Base-by-base conservation (phyloP, 2,797 vertebrate species). In the Mus caroli region DNA sequence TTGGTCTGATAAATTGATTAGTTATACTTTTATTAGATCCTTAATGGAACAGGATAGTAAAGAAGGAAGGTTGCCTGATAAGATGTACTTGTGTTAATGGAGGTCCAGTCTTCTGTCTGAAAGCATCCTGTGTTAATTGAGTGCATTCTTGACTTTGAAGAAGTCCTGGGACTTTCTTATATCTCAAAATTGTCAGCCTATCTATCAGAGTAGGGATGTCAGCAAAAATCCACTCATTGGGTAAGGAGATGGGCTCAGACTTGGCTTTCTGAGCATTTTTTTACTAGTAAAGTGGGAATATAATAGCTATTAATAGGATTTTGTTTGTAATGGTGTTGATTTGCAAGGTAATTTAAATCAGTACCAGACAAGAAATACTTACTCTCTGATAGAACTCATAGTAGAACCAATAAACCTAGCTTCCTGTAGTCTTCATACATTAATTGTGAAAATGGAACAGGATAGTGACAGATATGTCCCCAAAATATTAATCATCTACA, bases 1-100 rank as follows among this genome's bases (percentile, higher is more conserved):
- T 87, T 90, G 19, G 8, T 78, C 60, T 83, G 85, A 87, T 92
- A 85, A 71, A 40, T 60, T 37, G 9, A 84, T 88, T 52, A 76
- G 52, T 15, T 85, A 13, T 28, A 54, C 2, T 84, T 92, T 90
- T 54, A n/a, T 87, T 76, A 62, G 20, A 89, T 34, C 15, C 50
- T 76, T 69, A 73, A 24, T 56, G 24, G 31, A 43, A 34, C 1
- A 10, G 62, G 13, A 58, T 8, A 26, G 9, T 75, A 80, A 54
- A 17, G 15, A 78, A 88, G 40, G 34, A 54, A n/a, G 24, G 69
- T 26, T 69, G 19, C 20, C 67, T 40, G 43, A 19, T 76, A 75
- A 93, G 34, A 4, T 96, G 9, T 22, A 2, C 10, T 75, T 60
- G 5, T 62, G 26, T 77, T 76, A n/a, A 26, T 26, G 83, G 67